Evolutionary conservation across 1,140 invertebrate species (phyloP).

Genomic region (Drosophila auraria): DNA sequence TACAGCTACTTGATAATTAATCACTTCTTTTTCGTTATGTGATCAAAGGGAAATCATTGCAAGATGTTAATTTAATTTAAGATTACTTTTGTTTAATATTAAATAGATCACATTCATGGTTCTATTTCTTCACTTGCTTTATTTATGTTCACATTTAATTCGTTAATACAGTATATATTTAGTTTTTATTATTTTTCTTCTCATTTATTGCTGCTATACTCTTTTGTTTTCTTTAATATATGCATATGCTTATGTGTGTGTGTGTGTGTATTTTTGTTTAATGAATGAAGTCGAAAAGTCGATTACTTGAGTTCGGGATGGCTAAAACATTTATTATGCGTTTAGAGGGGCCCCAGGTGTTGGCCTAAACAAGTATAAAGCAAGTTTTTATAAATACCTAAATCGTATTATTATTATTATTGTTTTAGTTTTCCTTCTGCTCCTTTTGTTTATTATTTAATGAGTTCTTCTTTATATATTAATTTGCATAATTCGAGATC

Average conservation of each 20-base stretch:
- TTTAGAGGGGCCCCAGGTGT: conserved; percentile 13
- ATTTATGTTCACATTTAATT: conserved; percentile 78
- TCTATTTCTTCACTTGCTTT: conserved; percentile 80
- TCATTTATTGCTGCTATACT: conserved; percentile 60
- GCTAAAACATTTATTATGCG: conserved; percentile 49
- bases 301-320: conserved; percentile 55
- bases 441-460: conserved; percentile 31
- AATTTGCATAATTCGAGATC: conserved; percentile 54
- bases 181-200: conserved; percentile 34
- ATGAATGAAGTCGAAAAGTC: conserved; percentile 27
- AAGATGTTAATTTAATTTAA: conserved; percentile 32
- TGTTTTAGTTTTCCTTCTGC: conserved; percentile 5
- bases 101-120: conserved; percentile 85
- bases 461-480: conserved; percentile 25
- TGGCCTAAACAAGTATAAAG: conserved; percentile 53
- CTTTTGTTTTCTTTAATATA: conserved; percentile 35
- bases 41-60: conserved; percentile 35
- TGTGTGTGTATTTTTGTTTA: conserved; percentile 37
- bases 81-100: conserved; percentile 66
- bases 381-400: conserved; percentile 49
- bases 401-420: conserved; percentile 16
- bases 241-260: conserved; percentile 48
- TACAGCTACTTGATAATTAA: conserved; percentile 55
- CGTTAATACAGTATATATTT: conserved; percentile 63
- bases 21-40: neutral